Base-by-base conservation (phyloP, 37 sponge, comb jelly and placozoan species). In the Chondrosia reniformis region DNA sequence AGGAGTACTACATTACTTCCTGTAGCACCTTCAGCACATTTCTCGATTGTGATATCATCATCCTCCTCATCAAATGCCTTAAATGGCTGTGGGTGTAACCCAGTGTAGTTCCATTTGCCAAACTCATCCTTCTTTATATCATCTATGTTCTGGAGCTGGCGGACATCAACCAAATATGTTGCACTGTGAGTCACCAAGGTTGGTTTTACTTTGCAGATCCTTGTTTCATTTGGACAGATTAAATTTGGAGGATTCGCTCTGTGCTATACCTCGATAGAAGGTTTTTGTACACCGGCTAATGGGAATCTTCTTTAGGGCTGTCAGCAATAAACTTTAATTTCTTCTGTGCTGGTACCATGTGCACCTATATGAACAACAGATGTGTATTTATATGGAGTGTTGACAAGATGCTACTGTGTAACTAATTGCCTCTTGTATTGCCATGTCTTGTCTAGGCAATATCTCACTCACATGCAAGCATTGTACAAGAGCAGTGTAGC, bases 91-190 rank as follows among this genome's bases (percentile, higher is more conserved):
- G 67, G 66, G 55, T 83, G 83, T 25, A 76, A 83, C 19, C 83
- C 83, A 45, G 55, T 36, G 40, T 83, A 75, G 27, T 83, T 63
- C 83, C 83, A 83, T 5, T 36, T 75, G 3, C 83, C 76, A 45
- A 83, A 83, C 24, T 63, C 66, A 62, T 83, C 83, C 34, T 83
- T 83, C 63, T 76, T 75, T 3, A 83, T 45, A 42, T 75, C 83
- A 45, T 83, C 76, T 13, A n/a, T 39, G 63, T 83, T 56, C 39
- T 75, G 33, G 4, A 83, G 31, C 12, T 22, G 55, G 4, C 46
- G 22, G 1, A 76, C n/a, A 44, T 83, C 66, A 24, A 83, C 76
- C 33, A 83, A 69, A 42, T 36, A 83, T 5, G 83, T 75, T 24
- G 83, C 65, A 64, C 67, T 64, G 6, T 30, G 1, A 15, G 76